Evolutionary conservation across 1,140 invertebrate species (phyloP).

Genomic region (Hylaeus anthracinus): DNA sequence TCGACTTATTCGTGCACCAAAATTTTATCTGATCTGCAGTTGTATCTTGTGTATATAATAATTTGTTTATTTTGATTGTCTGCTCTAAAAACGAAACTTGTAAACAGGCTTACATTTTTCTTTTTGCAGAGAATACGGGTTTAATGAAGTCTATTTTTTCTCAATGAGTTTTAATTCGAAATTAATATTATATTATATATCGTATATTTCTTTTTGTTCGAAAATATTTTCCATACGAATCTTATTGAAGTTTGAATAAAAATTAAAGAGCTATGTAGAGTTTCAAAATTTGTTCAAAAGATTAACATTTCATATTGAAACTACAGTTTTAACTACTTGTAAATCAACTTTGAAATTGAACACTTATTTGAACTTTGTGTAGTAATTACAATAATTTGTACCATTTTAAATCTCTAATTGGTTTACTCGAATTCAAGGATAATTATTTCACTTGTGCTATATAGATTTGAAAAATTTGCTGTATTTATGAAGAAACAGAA

Average conservation of each 20-base stretch:
- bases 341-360: constrained; percentile 47
- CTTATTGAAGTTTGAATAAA: neutral
- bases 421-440: constrained; percentile 31
- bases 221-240: constrained; percentile 4
- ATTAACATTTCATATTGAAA: constrained; percentile 10
- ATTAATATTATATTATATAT: constrained; percentile 1
- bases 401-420: constrained; percentile 55
- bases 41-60: too few relatives aligned
- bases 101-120: too few relatives aligned
- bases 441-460: constrained; percentile 17
- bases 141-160: neutral
- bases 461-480: constrained; percentile 33
- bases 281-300: neutral
- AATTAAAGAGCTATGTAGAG: neutral
- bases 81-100: too few relatives aligned
- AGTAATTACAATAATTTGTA: constrained; percentile 61
- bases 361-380: constrained; percentile 60
- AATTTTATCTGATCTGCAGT: too few relatives aligned
- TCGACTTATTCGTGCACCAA: too few relatives aligned
- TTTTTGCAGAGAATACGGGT: neutral
- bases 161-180: neutral
- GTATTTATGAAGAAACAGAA: constrained; percentile 29
- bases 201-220: neutral
- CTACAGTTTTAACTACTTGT: constrained; percentile 29
- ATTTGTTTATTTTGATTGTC: too few relatives aligned